phyloP scores from a whole-genome alignment of 2,797 vertebrate species.

The Liasis olivaceus region DNA sequence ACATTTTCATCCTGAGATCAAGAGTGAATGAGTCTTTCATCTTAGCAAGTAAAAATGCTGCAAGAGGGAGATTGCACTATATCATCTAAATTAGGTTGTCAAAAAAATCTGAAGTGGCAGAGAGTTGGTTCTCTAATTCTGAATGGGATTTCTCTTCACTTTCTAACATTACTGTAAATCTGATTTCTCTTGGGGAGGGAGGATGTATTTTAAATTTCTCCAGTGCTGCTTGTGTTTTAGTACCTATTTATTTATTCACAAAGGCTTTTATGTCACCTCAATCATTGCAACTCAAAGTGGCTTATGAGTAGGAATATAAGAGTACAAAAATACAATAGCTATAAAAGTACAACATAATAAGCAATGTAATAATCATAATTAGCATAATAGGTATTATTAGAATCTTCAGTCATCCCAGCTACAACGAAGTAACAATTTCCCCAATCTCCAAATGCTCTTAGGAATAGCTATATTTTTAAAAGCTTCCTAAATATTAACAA shows the following conservation, averaged over 20 bases:
- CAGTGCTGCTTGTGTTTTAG: not conserved
- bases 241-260: not conserved
- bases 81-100: not conserved
- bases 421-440: not conserved
- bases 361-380: not conserved
- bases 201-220: not conserved
- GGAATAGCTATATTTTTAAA: not conserved
- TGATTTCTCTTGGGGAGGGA: not conserved
- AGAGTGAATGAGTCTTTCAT: not conserved
- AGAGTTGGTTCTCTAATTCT: not conserved
- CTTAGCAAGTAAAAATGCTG: not conserved
- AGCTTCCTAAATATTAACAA: not conserved
- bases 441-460: not conserved
- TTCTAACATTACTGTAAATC: not conserved
- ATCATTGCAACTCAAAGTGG: not conserved
- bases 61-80: not conserved
- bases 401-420: not conserved
- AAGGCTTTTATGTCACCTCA: not conserved
- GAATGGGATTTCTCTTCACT: not conserved
- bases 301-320: not conserved
- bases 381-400: not conserved
- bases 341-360: not conserved
- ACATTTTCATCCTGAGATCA: not conserved
- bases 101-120: not conserved
- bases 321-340: not conserved